Conservation (phyloP, 2,888 invertebrate species). For the Yponomeuta malinellus region DNA sequence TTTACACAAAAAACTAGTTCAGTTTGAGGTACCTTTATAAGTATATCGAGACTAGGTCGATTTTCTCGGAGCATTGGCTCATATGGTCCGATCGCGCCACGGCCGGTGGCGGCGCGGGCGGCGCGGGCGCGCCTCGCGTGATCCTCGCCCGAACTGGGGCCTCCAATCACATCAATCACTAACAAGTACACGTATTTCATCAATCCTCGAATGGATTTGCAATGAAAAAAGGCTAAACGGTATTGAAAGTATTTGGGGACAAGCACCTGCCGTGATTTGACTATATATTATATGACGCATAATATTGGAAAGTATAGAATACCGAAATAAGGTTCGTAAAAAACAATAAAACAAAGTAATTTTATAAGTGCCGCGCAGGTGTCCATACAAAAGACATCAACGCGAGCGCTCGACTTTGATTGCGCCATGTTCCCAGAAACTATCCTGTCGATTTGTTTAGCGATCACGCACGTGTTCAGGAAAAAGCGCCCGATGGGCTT, state of each 20-base stretch:
- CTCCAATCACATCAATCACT: neutral
- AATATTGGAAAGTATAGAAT: too few relatives aligned
- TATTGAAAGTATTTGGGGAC: too few relatives aligned
- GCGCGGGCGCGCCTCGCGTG: neutral
- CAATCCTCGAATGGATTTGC: neutral
- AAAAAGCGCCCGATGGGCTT: neutral
- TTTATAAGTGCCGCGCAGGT: neutral
- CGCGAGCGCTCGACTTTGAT: constrained; percentile 9
- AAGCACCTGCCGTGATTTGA: too few relatives aligned
- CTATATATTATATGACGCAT: too few relatives aligned
- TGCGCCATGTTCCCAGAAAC: neutral
- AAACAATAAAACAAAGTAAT: too few relatives aligned
- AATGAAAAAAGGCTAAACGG: too few relatives aligned
- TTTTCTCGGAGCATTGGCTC: neutral
- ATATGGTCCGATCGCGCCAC: neutral
- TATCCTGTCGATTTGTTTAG: neutral
- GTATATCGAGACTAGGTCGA: neutral
- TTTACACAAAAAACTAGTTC: neutral
- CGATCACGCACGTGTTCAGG: neutral
- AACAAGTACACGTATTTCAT: neutral
- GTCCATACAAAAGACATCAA: constrained; percentile 17
- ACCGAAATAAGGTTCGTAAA: neutral
- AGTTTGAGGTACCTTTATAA: neutral
- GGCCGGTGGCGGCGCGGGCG: too few relatives aligned
- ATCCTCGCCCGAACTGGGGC: neutral